These are phyloP conservation scores for Nothobranchius furzeri DNA, from an alignment of 2,113 vertebrate genomes.

Conservation along the genomic window DNA sequence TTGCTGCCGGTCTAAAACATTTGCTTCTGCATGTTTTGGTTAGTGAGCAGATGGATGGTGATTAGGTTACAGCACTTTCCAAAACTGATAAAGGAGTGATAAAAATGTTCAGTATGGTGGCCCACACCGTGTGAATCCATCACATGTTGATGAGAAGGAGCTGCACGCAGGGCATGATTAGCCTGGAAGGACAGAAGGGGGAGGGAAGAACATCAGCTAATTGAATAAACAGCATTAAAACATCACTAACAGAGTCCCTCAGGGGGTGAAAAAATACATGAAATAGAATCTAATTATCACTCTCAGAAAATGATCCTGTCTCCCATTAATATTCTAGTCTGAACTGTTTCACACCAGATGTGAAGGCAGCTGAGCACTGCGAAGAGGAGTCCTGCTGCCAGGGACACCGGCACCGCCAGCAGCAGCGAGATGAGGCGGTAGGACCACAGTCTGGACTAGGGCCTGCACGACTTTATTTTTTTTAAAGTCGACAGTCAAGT, in stretches of 20 bases:
- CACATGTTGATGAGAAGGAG: constrained; percentile 70
- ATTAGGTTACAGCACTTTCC: constrained; percentile 60
- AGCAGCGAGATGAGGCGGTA: constrained; percentile 64
- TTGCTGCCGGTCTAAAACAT: background rate
- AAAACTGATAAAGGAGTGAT: constrained; percentile 61
- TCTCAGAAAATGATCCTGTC: background rate
- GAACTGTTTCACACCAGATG: constrained; percentile 56
- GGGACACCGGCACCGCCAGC: constrained; percentile 65
- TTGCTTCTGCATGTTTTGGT: constrained; percentile 30
- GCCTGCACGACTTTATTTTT: no score
- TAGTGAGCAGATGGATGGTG: constrained; percentile 40
- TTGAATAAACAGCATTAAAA: background rate
- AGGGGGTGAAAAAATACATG: no score
- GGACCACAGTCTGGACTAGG: constrained; percentile 64
- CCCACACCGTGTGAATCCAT: constrained; percentile 67
- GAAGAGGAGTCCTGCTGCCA: constrained; percentile 63
- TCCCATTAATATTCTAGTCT: background rate
- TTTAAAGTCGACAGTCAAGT: no score
- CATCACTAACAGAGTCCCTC: background rate
- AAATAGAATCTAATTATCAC: background rate
- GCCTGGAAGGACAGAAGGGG: constrained; percentile 47
- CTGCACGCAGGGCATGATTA: constrained; percentile 69
- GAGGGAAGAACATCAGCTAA: constrained; percentile 9
- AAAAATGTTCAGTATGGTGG: constrained; percentile 59
- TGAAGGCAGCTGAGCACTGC: constrained; percentile 70